Evolutionary conservation across 1,140 invertebrate species (phyloP), one percentile per base, ranked within the genome.

Genomic region (Sweltsa coloradensis): DNA sequence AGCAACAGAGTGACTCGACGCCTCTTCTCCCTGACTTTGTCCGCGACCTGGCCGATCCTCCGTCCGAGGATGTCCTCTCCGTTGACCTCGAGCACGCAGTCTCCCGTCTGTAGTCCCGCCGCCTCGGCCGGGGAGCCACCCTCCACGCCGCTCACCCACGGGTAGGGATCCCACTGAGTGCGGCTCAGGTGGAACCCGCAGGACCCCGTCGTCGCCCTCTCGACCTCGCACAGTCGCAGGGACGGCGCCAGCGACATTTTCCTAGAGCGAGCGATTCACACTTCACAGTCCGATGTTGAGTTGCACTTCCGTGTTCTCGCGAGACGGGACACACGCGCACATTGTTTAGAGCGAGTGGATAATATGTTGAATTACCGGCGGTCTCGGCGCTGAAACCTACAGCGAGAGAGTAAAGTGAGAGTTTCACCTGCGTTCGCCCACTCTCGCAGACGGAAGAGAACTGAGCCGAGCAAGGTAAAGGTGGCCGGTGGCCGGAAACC

Each of bases 121-220:
- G 50, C 44, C 7, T 62, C 54, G 14, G 64, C 63, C 49, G 49
- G 60, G 11, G 65, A 65, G 27, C 57, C 58, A 16, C 52, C 51
- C 45, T 59, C 57, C 50, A 65, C 60, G 11, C 57, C 58, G 56
- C 61, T 63, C 31, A 67, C 65, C 64, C 65, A 65, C 0, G 65
- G 65, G 57, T 67, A 67, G 0, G 65, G 62, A 45, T 67, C 65
- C 60, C 62, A 67, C 41, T 62, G 62, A 37, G 64, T 63, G 36
- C 64, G 60, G 51, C 57, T 64, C 53, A 66, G 55, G 37, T 66
- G 62, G 31, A 66, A 51, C 24, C 64, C 64, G 39, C 65, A 55
- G 6, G 59, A 60, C 29, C 63, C 63, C 1, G 21, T 34, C 9
- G 26, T 9, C 0, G 47, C 42, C 39, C 51, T 51, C 26, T 42